Conservation (phyloP, 1,140 invertebrate species). For the Chrysoperla carnea region DNA sequence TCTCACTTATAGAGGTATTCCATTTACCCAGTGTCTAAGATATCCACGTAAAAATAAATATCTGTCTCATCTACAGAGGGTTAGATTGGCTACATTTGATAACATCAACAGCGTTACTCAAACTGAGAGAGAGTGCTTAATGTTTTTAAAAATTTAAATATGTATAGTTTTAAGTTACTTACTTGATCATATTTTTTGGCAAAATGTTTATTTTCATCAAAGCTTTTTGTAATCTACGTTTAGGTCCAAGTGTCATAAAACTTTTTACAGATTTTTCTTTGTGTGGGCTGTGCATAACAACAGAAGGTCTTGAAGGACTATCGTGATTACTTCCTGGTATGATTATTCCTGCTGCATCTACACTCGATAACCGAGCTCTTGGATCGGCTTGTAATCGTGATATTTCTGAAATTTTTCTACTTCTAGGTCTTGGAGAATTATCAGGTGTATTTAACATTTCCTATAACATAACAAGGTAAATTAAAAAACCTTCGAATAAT, state of each 20-base stretch:
- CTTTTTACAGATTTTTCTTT: conserved; percentile 39
- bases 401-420: conserved; percentile 32
- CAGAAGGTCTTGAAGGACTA: conserved; percentile 19
- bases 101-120: no score
- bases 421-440: conserved; percentile 54
- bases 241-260: conserved; percentile 77
- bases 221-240: conserved; percentile 68
- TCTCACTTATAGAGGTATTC: no score
- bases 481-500: neutral
- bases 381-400: conserved; percentile 43
- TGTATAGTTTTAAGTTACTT: no score
- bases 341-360: conserved; percentile 33
- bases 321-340: conserved; percentile 11
- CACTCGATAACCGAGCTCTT: conserved; percentile 38
- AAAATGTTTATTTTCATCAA: conserved; percentile 83
- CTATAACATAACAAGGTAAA: conserved; percentile 35
- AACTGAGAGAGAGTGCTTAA: no score
- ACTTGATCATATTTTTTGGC: conserved; percentile 68
- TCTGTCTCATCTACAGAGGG: no score
- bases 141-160: no score
- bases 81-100: no score
- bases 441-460: conserved; percentile 79
- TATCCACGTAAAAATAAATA: no score
- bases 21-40: no score
- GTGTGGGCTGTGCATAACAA: conserved; percentile 20